These are phyloP conservation scores for Pseudococcus longispinus DNA, from an alignment of 2,888 invertebrate species.

Conservation along the genomic window DNA sequence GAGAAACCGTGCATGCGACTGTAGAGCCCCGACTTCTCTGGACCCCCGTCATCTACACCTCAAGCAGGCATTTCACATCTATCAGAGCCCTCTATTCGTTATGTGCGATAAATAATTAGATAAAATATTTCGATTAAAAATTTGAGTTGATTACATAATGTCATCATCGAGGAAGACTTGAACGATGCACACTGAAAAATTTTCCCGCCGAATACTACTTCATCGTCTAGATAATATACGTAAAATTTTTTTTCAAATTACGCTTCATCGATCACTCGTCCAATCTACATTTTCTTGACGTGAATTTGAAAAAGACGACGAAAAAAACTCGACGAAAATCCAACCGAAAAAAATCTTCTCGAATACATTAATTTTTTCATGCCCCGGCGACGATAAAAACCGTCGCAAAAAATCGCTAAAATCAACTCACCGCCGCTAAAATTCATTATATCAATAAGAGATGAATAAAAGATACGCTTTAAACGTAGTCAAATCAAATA, in stretches of 20 bases:
- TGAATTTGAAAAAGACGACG: neutral
- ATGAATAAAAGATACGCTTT: neutral
- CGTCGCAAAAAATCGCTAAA: neutral
- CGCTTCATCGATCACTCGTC: neutral
- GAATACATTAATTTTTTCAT: neutral
- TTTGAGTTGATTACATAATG: neutral
- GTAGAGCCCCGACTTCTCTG: too few relatives aligned
- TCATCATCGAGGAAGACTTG: neutral
- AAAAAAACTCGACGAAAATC: neutral
- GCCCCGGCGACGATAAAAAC: neutral
- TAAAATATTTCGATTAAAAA: too few relatives aligned
- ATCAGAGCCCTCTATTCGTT: too few relatives aligned
- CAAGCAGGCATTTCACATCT: too few relatives aligned
- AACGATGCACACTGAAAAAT: neutral
- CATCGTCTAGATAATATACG: neutral
- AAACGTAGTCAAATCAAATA: neutral
- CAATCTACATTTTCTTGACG: neutral
- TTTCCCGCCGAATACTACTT: neutral
- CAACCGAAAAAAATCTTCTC: neutral
- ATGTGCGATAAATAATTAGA: too few relatives aligned
- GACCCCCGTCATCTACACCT: too few relatives aligned
- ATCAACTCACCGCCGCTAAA: conserved; percentile 1
- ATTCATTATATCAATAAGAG: neutral
- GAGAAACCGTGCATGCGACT: too few relatives aligned
- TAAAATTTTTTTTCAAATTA: neutral